These are phyloP conservation scores for Spicauda simplicius DNA, from an alignment of 2,888 invertebrate species.

Conservation along the genomic window DNA sequence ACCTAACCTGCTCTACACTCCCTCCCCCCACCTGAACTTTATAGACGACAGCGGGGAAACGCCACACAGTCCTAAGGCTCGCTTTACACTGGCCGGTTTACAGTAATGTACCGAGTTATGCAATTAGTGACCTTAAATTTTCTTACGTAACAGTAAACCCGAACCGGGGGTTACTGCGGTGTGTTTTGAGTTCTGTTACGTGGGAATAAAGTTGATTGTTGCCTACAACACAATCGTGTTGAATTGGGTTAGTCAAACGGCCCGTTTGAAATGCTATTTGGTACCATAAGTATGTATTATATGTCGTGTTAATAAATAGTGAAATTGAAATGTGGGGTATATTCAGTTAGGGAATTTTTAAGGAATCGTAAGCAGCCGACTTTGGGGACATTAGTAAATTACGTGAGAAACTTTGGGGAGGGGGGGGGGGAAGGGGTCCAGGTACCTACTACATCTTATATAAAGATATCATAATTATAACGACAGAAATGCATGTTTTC, in stretches of 20 bases:
- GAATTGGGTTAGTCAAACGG: slow-evolving; percentile 68
- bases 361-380: too few species aligned
- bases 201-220: slow-evolving; percentile 41
- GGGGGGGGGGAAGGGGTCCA: too few species aligned
- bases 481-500: too few species aligned
- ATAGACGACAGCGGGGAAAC: slow-evolving; percentile 14
- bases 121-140: slow-evolving; percentile 74
- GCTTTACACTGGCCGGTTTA: slow-evolving; percentile 52
- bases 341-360: too few species aligned
- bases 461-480: too few species aligned
- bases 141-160: slow-evolving; percentile 72
- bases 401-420: too few species aligned
- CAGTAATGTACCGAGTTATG: slow-evolving; percentile 65
- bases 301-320: slow-evolving; percentile 29
- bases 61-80: slow-evolving; percentile 17
- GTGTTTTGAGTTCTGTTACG: slow-evolving; percentile 44
- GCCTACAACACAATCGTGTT: slow-evolving; percentile 40
- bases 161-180: slow-evolving; percentile 50
- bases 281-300: slow-evolving; percentile 46
- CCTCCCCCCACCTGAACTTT: neutral
- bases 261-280: slow-evolving; percentile 54
- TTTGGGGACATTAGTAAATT: too few species aligned
- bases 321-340: neutral
- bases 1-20: slow-evolving; percentile 30
- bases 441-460: too few species aligned